phyloP scores from a whole-genome alignment of 2,113 vertebrate genomes.

The Sphyrna mokarran region DNA sequence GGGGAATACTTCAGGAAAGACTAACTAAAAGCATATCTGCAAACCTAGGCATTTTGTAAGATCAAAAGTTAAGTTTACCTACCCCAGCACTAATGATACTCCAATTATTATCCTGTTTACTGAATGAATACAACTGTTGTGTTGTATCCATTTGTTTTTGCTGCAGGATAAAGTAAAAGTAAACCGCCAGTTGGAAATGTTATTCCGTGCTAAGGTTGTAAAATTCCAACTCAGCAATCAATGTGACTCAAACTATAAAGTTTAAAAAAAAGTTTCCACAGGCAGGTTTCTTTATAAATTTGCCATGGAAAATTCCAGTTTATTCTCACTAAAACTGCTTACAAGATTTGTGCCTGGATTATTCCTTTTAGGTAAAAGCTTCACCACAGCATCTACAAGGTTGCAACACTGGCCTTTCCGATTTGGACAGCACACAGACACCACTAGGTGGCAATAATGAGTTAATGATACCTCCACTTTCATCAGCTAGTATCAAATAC shows the following conservation, averaged over 20 bases:
- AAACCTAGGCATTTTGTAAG: not conserved
- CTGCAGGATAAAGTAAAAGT: not conserved
- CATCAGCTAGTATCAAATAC: not conserved
- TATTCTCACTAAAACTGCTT: not conserved
- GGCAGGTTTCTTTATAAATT: not conserved
- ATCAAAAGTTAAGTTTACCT: conserved; percentile 4
- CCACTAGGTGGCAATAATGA: not conserved
- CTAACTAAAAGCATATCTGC: not conserved
- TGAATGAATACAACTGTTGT: not conserved
- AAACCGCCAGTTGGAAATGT: not conserved
- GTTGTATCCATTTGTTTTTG: not conserved
- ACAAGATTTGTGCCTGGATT: not conserved
- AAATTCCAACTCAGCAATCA: not conserved
- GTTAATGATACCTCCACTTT: not conserved
- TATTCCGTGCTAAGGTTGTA: not conserved
- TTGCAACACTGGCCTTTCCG: not conserved
- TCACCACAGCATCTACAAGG: not conserved
- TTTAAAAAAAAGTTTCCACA: not conserved
- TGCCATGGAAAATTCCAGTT: not conserved
- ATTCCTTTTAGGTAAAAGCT: not conserved
- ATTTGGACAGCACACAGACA: not conserved
- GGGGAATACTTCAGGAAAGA: not conserved
- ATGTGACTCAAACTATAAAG: not conserved
- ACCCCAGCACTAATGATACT: no score
- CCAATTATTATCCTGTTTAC: not conserved